Evolutionary conservation across 1,140 invertebrate species (phyloP), one percentile per base, ranked within the genome.

Genomic region (Rhyzopertha dominica): DNA sequence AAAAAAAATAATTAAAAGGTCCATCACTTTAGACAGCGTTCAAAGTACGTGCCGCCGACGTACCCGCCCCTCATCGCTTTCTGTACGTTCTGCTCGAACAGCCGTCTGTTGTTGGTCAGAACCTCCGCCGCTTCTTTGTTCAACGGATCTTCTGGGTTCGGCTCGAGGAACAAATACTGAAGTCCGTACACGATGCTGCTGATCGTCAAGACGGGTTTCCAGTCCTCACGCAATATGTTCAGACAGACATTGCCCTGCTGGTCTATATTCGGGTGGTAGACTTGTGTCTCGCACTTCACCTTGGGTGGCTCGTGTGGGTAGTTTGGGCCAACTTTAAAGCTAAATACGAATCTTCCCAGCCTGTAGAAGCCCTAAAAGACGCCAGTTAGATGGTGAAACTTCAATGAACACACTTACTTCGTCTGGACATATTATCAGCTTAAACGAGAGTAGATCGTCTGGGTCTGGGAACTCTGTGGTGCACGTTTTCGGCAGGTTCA

Each of bases 51-150:
- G 50, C 84, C 82, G 44, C 93, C 93, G 64, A 98, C 82, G 68
- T 90, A 90, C 29, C 93, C 93, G 37, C 94, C 95, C 47, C 89
- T 77, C 89, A 98, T 95, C 13, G 94, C 92, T 72, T 95, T 92
- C 44, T 85, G 80, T 22, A 98, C 95, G 72, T 97, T 97, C 61
- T 93, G 89, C 69, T 98, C 95, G 69, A 98, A 98, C 41, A 92
- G 73, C 59, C 92, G 79, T 67, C 90, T 75, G 69, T 97, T 97
- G 62, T 83, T 93, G 67, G 95, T 92, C 42, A 98, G 74, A 22
- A 97, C 91, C 68, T 97, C 93, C 14, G 95, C 95, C n/a, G 95
- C 95, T 73, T 98, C 95, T 76, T 98, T 98, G 68, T 98, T 98
- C 41, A 98, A 67, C 18, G 95, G 95, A 76, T 98, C 95, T 74